phyloP scores from a whole-genome alignment of 2,113 vertebrate species.

The Stictonetta naevosa region DNA sequence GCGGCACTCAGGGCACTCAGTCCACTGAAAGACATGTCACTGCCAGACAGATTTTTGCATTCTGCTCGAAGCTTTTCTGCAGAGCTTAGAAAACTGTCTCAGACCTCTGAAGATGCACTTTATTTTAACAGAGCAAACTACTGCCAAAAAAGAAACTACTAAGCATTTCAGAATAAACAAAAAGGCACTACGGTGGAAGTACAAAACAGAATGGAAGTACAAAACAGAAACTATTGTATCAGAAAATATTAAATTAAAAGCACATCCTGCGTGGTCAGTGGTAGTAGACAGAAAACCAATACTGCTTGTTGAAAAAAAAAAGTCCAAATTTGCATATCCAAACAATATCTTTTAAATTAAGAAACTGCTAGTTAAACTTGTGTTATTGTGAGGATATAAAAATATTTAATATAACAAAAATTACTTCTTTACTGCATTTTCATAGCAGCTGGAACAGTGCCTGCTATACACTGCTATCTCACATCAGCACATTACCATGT shows the following conservation, averaged over 20 bases:
- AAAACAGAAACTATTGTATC: neutral
- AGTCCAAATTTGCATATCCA: rapidly evolving
- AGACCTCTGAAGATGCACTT: neutral
- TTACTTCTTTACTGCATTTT: neutral
- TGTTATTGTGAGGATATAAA: neutral
- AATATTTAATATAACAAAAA: neutral
- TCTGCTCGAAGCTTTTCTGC: neutral
- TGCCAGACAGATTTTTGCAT: neutral
- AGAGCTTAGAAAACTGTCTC: neutral
- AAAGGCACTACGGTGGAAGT: neutral
- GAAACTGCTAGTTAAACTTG: neutral
- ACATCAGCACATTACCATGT: neutral
- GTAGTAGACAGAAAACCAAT: neutral
- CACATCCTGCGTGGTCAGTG: neutral
- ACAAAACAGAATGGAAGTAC: neutral
- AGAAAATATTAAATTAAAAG: neutral
- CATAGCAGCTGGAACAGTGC: rapidly evolving
- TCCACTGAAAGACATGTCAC: neutral
- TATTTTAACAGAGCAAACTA: neutral
- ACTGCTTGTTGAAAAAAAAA: neutral
- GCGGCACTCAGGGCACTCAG: neutral
- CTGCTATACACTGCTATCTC: rapidly evolving
- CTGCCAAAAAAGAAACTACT: neutral
- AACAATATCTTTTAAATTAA: neutral
- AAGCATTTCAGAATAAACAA: neutral